Base-by-base conservation (phyloP, 2,113 vertebrate species). In the Paraplagusia blochii region DNA sequence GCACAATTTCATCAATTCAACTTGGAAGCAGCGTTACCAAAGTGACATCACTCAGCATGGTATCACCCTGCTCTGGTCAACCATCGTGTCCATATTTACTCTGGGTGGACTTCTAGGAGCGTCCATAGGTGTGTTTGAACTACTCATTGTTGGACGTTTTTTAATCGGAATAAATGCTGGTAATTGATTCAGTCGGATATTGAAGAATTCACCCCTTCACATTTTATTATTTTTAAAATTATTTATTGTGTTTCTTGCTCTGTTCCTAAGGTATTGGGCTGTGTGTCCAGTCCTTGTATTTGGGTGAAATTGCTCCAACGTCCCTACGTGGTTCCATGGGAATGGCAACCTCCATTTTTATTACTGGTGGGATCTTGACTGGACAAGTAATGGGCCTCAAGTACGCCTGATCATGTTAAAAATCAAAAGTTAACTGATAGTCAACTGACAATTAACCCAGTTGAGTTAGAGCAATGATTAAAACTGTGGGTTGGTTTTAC, bases 1-100 rank as follows among this genome's bases (percentile, higher is more conserved):
- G 56, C 93, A 94, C 44, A 74, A 49, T 54, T 96, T 96, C 78
- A 90, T 96, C 76, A 96, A 96, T 5, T 85, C 91, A 43, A 95
- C 93, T 14, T 96, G 94, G 93, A 60, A 18, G 0, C 63, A 79
- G 11, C 92, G 93, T 16, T 92, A 93, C 17, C 68, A 85, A 12
- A 79, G 58, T 0, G 18, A 74, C 0, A 88, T 95, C n/a, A 82
- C 88, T 15, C 36, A 78, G 7, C 33, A 82, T 4, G 11, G 82
- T 36, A 85, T 96, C 79, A 94, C 92, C 1, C 85, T 96, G 8
- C 86, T 96, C 13, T 96, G 94, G 95, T 95, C 94, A 72, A 76
- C 87, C 9, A 92, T 93, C 9, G 93, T 92, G 52, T 94, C 95
- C 0, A 12, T 92, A 7, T 95, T 94, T 72, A 94, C 95, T 0